Evolutionary conservation across 2,113 vertebrate genomes (phyloP).

Genomic region (Asarcornis scutulata): DNA sequence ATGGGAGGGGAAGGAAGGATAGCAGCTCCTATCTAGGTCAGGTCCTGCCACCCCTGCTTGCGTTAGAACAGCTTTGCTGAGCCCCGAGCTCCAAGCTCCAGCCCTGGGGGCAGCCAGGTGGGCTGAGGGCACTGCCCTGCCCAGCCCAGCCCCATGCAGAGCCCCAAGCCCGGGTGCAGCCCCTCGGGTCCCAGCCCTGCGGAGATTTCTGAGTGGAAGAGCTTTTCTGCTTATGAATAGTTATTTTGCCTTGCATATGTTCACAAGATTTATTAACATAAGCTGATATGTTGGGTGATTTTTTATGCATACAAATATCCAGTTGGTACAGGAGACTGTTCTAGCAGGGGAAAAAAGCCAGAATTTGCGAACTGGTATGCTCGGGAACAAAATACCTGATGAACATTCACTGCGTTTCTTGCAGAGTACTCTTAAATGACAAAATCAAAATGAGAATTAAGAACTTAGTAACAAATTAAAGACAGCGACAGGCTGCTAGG

Average conservation of each 20-base stretch:
- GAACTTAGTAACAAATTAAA: not conserved
- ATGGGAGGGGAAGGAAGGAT: not conserved
- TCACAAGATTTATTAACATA: not conserved
- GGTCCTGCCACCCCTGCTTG: not conserved
- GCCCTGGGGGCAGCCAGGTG: too few relatives aligned
- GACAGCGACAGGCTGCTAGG: not conserved
- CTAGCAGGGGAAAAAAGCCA: rapidly evolving
- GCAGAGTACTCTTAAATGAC: too few relatives aligned
- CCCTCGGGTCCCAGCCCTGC: not conserved
- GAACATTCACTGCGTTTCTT: not conserved
- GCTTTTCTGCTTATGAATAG: not conserved
- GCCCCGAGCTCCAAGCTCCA: too few relatives aligned
- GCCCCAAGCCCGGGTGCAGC: not conserved
- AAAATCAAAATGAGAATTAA: not conserved
- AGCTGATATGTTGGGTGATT: rapidly evolving
- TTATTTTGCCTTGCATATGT: rapidly evolving
- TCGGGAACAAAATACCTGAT: not conserved
- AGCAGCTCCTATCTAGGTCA: not conserved
- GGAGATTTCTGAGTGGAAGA: not conserved
- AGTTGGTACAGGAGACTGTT: not conserved
- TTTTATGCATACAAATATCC: too few relatives aligned
- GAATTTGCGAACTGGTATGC: not conserved
- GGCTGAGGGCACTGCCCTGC: too few relatives aligned
- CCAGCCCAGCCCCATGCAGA: too few relatives aligned
- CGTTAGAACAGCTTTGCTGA: not conserved